Percentiles rank a stretch among this genome's conserved stretches.
These are phyloP conservation scores for Meghimatium bilineatum DNA, from an alignment of 2,888 invertebrate species.

Conservation along the genomic window DNA sequence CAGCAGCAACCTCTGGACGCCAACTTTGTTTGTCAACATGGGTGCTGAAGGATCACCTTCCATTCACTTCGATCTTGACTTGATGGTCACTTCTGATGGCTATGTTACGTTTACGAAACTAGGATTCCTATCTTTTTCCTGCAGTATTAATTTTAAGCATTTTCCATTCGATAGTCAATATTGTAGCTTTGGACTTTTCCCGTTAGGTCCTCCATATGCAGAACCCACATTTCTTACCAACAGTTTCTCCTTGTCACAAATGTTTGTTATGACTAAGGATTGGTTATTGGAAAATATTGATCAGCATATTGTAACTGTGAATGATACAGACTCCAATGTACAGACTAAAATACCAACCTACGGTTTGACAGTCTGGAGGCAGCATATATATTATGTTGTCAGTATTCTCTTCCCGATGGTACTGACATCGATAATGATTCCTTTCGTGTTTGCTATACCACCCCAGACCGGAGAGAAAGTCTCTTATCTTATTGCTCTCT, in stretches of 20 bases:
- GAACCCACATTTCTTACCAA: neutral
- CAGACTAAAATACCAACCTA: neutral
- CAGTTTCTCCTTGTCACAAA: neutral
- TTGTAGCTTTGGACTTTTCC: slow-evolving; percentile 21
- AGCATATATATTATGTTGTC: slow-evolving; percentile 14
- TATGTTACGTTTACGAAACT: neutral
- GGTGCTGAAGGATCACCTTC: neutral
- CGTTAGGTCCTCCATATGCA: neutral
- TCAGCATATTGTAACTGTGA: neutral
- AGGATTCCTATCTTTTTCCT: neutral
- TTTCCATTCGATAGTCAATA: slow-evolving; percentile 19
- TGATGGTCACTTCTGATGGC: neutral
- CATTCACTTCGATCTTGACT: neutral
- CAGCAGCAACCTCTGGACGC: neutral
- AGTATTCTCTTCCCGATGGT: slow-evolving; percentile 15
- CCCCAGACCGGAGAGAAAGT: slow-evolving; percentile 17
- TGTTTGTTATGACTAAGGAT: neutral
- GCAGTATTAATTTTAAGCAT: slow-evolving; percentile 7
- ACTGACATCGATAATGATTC: slow-evolving; percentile 16
- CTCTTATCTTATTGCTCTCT: slow-evolving; percentile 8
- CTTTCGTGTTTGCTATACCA: slow-evolving; percentile 18
- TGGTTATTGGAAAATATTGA: neutral
- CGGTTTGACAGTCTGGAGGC: neutral
- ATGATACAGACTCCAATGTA: neutral
- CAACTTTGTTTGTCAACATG: neutral